Evolutionary conservation across 1,140 invertebrate genomes (phyloP), one percentile per base, ranked within the genome.

Genomic region (Aricia agestis): DNA sequence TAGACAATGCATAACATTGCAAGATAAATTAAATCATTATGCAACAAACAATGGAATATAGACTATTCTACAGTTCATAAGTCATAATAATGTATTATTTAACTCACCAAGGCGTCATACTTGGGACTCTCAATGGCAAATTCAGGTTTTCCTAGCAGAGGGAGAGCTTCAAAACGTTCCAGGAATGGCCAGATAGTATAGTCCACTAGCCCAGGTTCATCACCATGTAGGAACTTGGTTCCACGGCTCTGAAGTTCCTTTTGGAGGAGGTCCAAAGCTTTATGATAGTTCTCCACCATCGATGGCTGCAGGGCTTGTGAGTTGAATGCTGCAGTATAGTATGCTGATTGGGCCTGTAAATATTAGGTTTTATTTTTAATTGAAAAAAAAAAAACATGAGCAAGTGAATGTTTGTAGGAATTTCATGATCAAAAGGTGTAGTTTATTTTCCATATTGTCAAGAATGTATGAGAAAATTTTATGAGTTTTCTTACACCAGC

Each of bases 181-280:
- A 95, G 95, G 95, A 96, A 97, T n/a, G 97, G 96, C 96, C 96
- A 97, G 68, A 97, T 94, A 93, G 97, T 97, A 68, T 95, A 95
- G 85, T 97, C 96, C 41, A 97, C 90, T 93, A 96, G 94, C 25
- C 95, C 96, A 36, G 96, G 95, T 72, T 94, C 90, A 32, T 92
- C 82, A 67, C 96, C 95, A 79, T 94, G 92, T 82, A 96, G 95
- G 80, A 94, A 97, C 41, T 92, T 92, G 10, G 94, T 95, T 71
- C 92, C 93, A 76, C 96, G 93, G 32, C 86, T 87, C 19, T 83
- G 78, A 15, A 97, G 79, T 82, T 96, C 96, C 45, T 89, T 93
- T 80, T 97, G 95, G 77, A 96, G 94, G 9, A 92, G 74, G 75
- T 94, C 93, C 9, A 97, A 80, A 9, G 93, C 94, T 63, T 91